These are phyloP conservation scores for Mactromeris polynyma DNA, from an alignment of 2,888 invertebrate species.

Conservation along the genomic window DNA sequence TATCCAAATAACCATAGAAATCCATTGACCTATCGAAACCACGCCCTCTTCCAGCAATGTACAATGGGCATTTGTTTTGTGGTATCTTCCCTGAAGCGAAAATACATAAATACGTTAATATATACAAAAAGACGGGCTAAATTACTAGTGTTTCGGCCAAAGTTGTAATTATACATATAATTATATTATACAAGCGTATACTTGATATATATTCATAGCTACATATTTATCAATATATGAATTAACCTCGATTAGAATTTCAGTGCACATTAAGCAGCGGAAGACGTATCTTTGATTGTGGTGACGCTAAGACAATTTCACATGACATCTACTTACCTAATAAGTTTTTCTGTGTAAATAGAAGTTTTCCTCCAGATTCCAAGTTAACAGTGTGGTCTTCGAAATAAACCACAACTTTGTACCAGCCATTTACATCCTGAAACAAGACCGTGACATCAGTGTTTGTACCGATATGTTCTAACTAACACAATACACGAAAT, in stretches of 20 bases:
- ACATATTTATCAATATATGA: too few relatives aligned
- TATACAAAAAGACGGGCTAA: too few relatives aligned
- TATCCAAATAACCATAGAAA: slow-evolving; percentile 76
- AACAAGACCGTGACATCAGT: neutral
- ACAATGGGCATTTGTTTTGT: slow-evolving; percentile 64
- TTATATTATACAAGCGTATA: too few relatives aligned
- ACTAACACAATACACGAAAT: too few relatives aligned
- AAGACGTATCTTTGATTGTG: too few relatives aligned
- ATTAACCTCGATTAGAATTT: too few relatives aligned
- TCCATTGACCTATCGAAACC: slow-evolving; percentile 63
- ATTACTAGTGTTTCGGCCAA: too few relatives aligned
- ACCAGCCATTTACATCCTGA: slow-evolving; percentile 67
- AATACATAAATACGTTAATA: neutral
- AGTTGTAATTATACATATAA: too few relatives aligned
- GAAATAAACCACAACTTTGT: slow-evolving; percentile 63
- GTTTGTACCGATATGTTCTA: too few relatives aligned
- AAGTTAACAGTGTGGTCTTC: slow-evolving; percentile 62
- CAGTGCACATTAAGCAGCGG: too few relatives aligned
- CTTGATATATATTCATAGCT: too few relatives aligned
- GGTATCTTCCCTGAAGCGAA: slow-evolving; percentile 64
- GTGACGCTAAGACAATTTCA: too few relatives aligned
- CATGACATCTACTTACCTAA: slow-evolving; percentile 41
- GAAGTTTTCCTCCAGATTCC: slow-evolving; percentile 55
- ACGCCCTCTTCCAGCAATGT: slow-evolving; percentile 62
- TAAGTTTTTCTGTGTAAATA: slow-evolving; percentile 46